phyloP scores from a whole-genome alignment of 2,888 invertebrate genomes.

The Ophion ventricosus region DNA sequence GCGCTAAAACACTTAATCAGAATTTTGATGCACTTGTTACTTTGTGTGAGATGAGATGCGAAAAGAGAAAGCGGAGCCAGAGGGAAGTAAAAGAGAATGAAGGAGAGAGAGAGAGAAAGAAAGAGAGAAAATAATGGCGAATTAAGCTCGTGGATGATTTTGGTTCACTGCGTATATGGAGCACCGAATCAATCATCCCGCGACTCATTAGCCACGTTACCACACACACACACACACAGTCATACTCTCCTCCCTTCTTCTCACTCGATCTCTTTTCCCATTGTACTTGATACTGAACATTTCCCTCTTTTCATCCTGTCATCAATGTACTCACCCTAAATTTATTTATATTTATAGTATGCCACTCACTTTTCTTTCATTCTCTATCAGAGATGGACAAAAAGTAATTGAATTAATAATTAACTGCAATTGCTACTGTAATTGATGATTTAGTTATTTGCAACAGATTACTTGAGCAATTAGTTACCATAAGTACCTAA shows the following conservation, averaged over 20 bases:
- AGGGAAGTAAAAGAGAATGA: constrained; percentile 35
- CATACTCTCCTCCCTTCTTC: constrained; percentile 65
- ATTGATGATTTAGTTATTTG: too few relatives aligned
- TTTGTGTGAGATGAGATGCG: not conserved
- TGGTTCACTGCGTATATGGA: constrained; percentile 72
- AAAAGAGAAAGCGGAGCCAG: not conserved
- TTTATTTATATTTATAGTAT: not conserved
- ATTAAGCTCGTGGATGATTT: constrained; percentile 72
- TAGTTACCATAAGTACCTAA: too few relatives aligned
- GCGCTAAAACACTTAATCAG: constrained; percentile 4
- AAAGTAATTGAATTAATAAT: too few relatives aligned
- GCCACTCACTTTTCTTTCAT: too few relatives aligned
- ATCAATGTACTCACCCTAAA: not conserved
- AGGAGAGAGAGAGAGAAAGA: not conserved
- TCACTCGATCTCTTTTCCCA: constrained; percentile 65
- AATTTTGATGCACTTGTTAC: not conserved
- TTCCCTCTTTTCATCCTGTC: constrained; percentile 25
- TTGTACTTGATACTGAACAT: constrained; percentile 31
- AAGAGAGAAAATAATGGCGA: constrained; percentile 58
- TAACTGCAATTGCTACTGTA: too few relatives aligned
- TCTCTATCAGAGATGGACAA: too few relatives aligned
- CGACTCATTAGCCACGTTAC: constrained; percentile 81
- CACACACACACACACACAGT: constrained; percentile 22
- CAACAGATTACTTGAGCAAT: too few relatives aligned
- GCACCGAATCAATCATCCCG: constrained; percentile 81